These are phyloP conservation scores for Meta bourneti DNA, from an alignment of 2,888 invertebrate species.

Conservation along the genomic window DNA sequence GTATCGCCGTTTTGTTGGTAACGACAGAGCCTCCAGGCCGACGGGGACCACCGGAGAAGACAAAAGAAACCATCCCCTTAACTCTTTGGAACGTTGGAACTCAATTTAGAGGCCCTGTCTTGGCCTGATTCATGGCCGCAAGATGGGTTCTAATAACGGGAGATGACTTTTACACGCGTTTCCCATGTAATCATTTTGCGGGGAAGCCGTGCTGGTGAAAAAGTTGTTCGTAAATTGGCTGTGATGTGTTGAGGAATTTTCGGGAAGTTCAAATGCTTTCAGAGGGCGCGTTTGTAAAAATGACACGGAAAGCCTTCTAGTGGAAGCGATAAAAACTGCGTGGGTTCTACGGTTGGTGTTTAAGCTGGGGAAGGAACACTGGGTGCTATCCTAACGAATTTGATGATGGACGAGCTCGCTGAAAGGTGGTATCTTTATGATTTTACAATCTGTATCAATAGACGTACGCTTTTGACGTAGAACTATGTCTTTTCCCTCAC, in stretches of 20 bases:
- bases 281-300: background rate
- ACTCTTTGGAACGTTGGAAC: background rate
- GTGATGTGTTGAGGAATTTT: background rate
- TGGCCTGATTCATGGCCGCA: background rate
- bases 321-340: background rate
- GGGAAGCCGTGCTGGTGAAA: background rate
- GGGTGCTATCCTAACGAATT: too few species aligned
- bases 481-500: too few species aligned
- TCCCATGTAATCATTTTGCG: background rate
- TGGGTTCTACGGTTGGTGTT: too few species aligned
- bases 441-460: too few species aligned
- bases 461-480: too few species aligned
- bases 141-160: slow-evolving; percentile 3
- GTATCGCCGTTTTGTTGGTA: background rate
- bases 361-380: too few species aligned
- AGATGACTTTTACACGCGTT: background rate
- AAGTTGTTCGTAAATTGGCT: background rate
- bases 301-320: background rate
- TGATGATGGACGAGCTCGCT: too few species aligned
- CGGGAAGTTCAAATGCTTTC: background rate
- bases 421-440: too few species aligned
- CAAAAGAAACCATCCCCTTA: background rate
- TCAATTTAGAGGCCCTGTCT: background rate
- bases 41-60: background rate
- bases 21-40: background rate